phyloP scores from a whole-genome alignment of 2,888 invertebrate species.

The Conops quadrifasciatus region DNA sequence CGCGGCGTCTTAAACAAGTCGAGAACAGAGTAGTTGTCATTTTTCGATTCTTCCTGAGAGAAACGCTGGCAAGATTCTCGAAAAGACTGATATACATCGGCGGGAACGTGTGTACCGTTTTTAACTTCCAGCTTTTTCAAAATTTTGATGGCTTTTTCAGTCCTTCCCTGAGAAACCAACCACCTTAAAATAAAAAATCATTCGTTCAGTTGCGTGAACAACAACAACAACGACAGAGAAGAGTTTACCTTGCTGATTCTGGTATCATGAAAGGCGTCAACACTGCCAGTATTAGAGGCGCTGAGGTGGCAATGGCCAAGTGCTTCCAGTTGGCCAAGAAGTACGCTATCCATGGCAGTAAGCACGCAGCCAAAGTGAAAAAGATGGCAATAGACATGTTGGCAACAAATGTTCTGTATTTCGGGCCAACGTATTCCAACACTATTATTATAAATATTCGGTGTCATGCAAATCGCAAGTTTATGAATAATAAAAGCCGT shows the following conservation, averaged over 20 bases:
- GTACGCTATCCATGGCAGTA: conserved; percentile 86
- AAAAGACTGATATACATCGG: conserved; percentile 78
- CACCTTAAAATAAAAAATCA: conserved; percentile 69
- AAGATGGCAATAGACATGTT: conserved; percentile 91
- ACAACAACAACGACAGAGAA: background rate
- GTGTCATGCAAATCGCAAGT: background rate
- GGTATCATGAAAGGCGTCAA: conserved; percentile 82
- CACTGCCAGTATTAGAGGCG: conserved; percentile 76
- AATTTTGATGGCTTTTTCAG: conserved; percentile 80
- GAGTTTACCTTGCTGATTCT: conserved; percentile 79
- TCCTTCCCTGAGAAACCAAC: conserved; percentile 85
- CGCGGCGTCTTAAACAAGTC: conserved; percentile 84
- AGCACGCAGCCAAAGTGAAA: conserved; percentile 82
- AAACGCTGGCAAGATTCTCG: conserved; percentile 72
- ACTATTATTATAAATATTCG: conserved; percentile 67
- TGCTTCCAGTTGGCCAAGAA: conserved; percentile 82
- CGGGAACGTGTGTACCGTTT: conserved; percentile 79
- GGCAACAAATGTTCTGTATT: conserved; percentile 89
- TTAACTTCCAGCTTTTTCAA: conserved; percentile 82
- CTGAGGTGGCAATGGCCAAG: conserved; percentile 81
- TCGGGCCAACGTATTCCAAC: conserved; percentile 87
- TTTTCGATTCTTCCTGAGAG: conserved; percentile 76
- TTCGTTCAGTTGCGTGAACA: no score
- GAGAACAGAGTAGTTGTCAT: conserved; percentile 78
- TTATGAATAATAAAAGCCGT: background rate